These are phyloP conservation scores for Proales similis DNA, from an alignment of 1,140 invertebrate species.

Conservation along the genomic window DNA sequence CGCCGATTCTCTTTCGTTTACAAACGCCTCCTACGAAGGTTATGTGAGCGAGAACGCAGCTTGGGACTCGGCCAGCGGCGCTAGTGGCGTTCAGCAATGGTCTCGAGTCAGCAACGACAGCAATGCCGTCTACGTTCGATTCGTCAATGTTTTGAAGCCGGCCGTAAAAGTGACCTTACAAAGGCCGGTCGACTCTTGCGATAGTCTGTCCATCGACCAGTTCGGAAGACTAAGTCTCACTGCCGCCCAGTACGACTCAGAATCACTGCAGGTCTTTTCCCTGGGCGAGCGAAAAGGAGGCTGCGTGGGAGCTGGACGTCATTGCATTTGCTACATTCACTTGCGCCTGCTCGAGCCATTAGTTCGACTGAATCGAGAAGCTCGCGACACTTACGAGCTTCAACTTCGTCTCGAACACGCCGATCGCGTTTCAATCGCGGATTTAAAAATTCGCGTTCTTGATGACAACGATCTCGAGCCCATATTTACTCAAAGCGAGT, in stretches of 20 bases:
- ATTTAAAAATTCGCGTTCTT: slow-evolving; percentile 2
- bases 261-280: slow-evolving; percentile 4
- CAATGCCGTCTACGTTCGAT: slow-evolving; percentile 25
- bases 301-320: not conserved
- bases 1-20: slow-evolving; percentile 2
- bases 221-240: slow-evolving; percentile 6
- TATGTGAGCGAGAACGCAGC: slow-evolving; percentile 34
- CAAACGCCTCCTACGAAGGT: slow-evolving; percentile 1
- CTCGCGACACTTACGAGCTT: slow-evolving; percentile 6
- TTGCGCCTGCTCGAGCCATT: not conserved
- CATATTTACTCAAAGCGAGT: slow-evolving; percentile 34
- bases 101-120: not conserved
- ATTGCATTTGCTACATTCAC: slow-evolving; percentile 27
- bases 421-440: not conserved
- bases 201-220: not conserved
- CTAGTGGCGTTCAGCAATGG: not conserved
- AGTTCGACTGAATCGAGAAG: slow-evolving; percentile 23
- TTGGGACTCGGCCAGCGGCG: not conserved
- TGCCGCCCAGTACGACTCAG: slow-evolving; percentile 17
- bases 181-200: not conserved
- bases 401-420: not conserved
- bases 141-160: slow-evolving; percentile 13
- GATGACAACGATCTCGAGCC: slow-evolving; percentile 35
- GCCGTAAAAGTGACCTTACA: not conserved
- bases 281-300: slow-evolving; percentile 2